Evolutionary conservation across 1,140 invertebrate genomes (phyloP).

Genomic region (Drosophila kepulauana): DNA sequence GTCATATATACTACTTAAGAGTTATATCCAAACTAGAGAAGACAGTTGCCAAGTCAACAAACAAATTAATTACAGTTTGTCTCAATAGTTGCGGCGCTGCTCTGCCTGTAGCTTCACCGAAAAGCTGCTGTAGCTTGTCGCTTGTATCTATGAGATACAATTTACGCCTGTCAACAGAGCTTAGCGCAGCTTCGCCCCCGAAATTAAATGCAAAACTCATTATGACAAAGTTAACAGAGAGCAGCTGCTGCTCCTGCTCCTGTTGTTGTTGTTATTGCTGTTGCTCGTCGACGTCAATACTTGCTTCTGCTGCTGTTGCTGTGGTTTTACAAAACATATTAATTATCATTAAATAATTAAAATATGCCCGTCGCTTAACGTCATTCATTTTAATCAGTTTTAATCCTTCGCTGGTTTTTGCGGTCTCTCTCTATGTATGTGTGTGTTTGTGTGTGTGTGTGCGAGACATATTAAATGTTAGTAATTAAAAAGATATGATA

Average conservation of each 20-base stretch:
- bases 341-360: constrained; percentile 84
- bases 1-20: constrained; percentile 51
- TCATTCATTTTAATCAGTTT: constrained; percentile 84
- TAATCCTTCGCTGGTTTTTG: constrained; percentile 70
- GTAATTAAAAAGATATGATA: constrained; percentile 62
- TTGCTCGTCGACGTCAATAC: neutral
- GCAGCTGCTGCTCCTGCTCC: constrained; percentile 49
- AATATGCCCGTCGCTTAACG: constrained; percentile 79
- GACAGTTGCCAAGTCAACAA: constrained; percentile 79
- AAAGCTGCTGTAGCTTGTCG: constrained; percentile 5
- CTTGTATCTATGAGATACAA: constrained; percentile 68
- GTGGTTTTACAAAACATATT: constrained; percentile 83
- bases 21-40: constrained; percentile 23
- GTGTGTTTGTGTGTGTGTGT: neutral
- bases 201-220: constrained; percentile 83
- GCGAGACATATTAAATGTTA: constrained; percentile 62
- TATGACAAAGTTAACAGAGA: constrained; percentile 77
- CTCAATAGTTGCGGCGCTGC: constrained; percentile 72
- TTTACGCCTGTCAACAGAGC: constrained; percentile 76
- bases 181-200: constrained; percentile 62
- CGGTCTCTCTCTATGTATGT: constrained; percentile 44
- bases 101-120: neutral
- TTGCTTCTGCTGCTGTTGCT: constrained; percentile 45
- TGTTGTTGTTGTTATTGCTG: constrained; percentile 40
- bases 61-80: constrained; percentile 81